Base-by-base conservation (phyloP, 1,140 invertebrate genomes). In the Galleria mellonella region DNA sequence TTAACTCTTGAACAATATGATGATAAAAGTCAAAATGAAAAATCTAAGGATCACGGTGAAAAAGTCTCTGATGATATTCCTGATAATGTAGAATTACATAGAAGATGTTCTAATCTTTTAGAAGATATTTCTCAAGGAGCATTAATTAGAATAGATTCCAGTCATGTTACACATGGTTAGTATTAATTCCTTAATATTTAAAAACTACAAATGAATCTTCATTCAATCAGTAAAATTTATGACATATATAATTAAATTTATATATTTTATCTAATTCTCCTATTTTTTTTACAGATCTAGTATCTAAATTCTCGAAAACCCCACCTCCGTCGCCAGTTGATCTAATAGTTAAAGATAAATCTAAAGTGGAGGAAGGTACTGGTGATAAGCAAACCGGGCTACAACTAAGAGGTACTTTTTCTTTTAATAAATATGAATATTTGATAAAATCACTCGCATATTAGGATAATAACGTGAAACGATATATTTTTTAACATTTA, bases 311-410 rank as follows among this genome's bases (percentile, higher is more conserved):
- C 51, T 86, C 86, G 5, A 87, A 86, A 56, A 87, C 86, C 15
- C 86, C 86, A 36, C 86, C 86, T 23, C 84, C 86, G 1, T 87
- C 86, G 13, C 86, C 86, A 9, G 84, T 87, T 8, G 86, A 87
- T 61, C 63, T 87, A 32, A 86, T 72, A 52, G 56, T 78, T 17
- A 81, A 69, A 58, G 79, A 81, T 39, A 83, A 66, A 60, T 12
- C 60, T 8, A 85, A 73, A 61, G 17, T 50, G 9, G 71, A 72
- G 11, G 74, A 81, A 40, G 51, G 55, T 54, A 32, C 57, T 48
- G 53, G 61, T 32, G 76, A 86, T 12, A 83, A 77, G 51, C 65
- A 67, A 40, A 54, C 61, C 47, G 81, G 78, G 59, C 76, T 86
- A 55, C 82, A 86, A 65, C 71, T 76, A 9, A 82, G 68, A 77